Percentiles rank a stretch among this genome's conserved stretches.
phyloP scores from a whole-genome alignment of 30 jellyfish, hydroid and myxozoan genomes.

The Euphysa ruthae region DNA sequence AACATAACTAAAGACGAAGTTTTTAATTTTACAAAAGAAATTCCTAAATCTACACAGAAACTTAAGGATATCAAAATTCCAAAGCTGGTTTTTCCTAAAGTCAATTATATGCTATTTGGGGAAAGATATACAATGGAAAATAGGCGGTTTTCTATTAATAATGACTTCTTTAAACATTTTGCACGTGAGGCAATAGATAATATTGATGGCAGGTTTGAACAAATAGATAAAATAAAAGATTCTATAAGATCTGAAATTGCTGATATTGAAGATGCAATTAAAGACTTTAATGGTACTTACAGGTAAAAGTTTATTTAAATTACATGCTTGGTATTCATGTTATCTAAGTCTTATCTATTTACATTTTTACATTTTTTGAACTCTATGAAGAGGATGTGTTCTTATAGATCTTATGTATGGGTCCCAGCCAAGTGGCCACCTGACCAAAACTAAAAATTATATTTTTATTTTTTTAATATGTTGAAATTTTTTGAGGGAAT shows the following conservation, averaged over 20 bases:
- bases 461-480: too few species aligned
- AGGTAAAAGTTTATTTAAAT: too few species aligned
- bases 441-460: too few species aligned
- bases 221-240: background rate
- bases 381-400: too few species aligned
- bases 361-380: too few species aligned
- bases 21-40: background rate
- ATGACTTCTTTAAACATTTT: slow-evolving; percentile 2
- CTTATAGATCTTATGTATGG: too few species aligned
- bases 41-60: slow-evolving; percentile 9
- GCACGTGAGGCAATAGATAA: slow-evolving; percentile 9
- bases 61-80: slow-evolving; percentile 12
- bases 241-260: background rate
- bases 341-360: too few species aligned
- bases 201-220: background rate
- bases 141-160: background rate
- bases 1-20: too few species aligned
- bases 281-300: background rate
- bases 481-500: too few species aligned
- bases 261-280: background rate
- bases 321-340: too few species aligned
- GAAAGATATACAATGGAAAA: slow-evolving; percentile 1
- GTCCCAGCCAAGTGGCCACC: too few species aligned
- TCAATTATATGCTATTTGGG: slow-evolving; percentile 1
- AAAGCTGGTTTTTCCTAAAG: background rate